Evolutionary conservation across 1,140 invertebrate species (phyloP).

Genomic region (Aphidius gifuensis): DNA sequence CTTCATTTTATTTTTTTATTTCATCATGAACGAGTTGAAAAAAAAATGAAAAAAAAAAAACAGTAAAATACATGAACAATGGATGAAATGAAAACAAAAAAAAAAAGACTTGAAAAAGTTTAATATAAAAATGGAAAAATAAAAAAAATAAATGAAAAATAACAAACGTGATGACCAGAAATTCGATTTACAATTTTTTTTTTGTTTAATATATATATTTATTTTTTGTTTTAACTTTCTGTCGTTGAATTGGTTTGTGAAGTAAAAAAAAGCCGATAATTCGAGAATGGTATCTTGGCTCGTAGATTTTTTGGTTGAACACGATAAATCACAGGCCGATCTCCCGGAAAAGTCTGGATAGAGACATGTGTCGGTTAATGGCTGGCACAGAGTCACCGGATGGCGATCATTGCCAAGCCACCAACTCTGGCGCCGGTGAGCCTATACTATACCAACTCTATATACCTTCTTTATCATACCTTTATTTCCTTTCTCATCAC

Average conservation of each 20-base stretch:
- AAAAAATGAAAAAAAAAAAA: too few species aligned
- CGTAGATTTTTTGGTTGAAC: conserved; percentile 21
- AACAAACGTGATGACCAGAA: neutral
- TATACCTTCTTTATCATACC: conserved; percentile 1
- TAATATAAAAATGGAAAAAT: too few species aligned
- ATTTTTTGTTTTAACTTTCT: neutral
- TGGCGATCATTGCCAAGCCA: conserved; percentile 54
- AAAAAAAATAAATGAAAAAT: too few species aligned
- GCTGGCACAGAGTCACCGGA: conserved; percentile 48
- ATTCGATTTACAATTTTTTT: conserved; percentile 10
- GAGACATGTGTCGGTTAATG: conserved; percentile 54
- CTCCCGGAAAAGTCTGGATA: conserved; percentile 35
- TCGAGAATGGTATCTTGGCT: conserved; percentile 16
- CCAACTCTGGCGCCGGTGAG: conserved; percentile 16
- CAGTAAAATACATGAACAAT: too few species aligned
- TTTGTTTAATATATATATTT: conserved; percentile 1
- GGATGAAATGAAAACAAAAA: too few species aligned
- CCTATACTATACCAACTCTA: neutral
- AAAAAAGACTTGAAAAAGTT: too few species aligned
- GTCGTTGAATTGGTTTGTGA: too few species aligned
- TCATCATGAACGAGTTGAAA: too few species aligned
- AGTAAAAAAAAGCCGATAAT: neutral
- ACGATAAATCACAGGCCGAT: conserved; percentile 35
- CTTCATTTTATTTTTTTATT: too few species aligned
- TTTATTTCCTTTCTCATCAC: neutral